Evolutionary conservation across 1,140 invertebrate genomes (phyloP), one percentile per base, ranked within the genome.

Genomic region (Argopecten irradians): DNA sequence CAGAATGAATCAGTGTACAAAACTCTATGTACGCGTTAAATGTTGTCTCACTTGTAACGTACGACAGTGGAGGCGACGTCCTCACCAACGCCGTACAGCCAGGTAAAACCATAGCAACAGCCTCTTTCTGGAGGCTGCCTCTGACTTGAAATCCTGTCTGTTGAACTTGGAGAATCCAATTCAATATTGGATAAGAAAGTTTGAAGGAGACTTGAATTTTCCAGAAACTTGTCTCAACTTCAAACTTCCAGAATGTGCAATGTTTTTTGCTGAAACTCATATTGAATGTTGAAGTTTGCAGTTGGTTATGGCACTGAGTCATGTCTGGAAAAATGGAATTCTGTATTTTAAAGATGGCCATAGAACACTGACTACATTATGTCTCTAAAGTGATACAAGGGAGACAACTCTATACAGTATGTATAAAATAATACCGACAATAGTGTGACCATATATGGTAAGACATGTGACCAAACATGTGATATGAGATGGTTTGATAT

Each of bases 41-140:
- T 94, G 94, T 87, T 94, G 94, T 89, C 89, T 91, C 83, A 94
- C 93, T 7, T 94, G 94, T 88, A 89, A 88, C 41, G 39, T 88
- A 34, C 82, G 85, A 84, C 86, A 85, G 86, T 87, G 55, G 46
- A 82, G 86, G 82, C 82, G 34, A 46, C 84, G 85, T 32, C 84
- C 85, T 28, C 43, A 85, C 39, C 88, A 82, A 9, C 82, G 84
- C 0, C 84, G 88, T n/a, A 71, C 55, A 28, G 55, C 55, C 5
- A 71, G 55, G 55, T 71, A 71, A n/a, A 71, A 71, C 55, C 55
- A n/a, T 71, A 46, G 55, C 22, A n/a, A 71, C 55, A 28, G 8
- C 3, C 22, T 71, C 55, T 28, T 71, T 28, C 2, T n/a, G n/a
- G 55, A n/a, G 55, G 22, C 55, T 71, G 22, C 28, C 28, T 71